Base-by-base conservation (phyloP, 2,888 invertebrate genomes). In the Platerodrilus igneus region DNA sequence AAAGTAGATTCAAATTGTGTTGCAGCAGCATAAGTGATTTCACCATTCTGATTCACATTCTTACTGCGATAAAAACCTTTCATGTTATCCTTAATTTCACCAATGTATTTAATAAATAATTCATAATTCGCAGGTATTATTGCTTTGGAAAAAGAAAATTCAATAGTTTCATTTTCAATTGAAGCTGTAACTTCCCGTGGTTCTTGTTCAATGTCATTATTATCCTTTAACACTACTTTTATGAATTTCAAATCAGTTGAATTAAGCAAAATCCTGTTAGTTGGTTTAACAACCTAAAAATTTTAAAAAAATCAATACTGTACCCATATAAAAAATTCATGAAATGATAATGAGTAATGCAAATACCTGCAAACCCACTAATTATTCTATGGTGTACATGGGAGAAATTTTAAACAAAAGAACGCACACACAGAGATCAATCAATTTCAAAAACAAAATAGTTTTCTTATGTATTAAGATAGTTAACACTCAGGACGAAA, bases 1-100 rank as follows among this genome's bases (percentile, higher is more conserved):
- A 87, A 86, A 2, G 86, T 87, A 0, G 89, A 77, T 64, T 88
- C 87, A 65, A 94, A 94, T 68, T 93, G n/a, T n/a, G n/a, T n/a
- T n/a, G n/a, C n/a, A n/a, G n/a, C n/a, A n/a, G n/a, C n/a, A n/a
- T n/a, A n/a, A 92, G 35, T 93, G 93, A 45, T 85, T 48, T 83
- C 83, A 8, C 89, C 90, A 34, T 73, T 68, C 8, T 79, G 70
- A 32, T 79, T 78, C 51, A 76, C 64, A 66, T 90, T 90, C 71
- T 89, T 90, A 70, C 87, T 90, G 30, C 91, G 79, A 68, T 93
- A 93, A 8, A 38, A 23, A 10, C 94, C 93, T 66, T 86, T 88
- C 86, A 93, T 86, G 66, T 88, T 88, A 62, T 92, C 89, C 62
- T 89, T 90, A 38, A 94, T 77, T 60, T 82, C 81, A 7, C 92